phyloP scores from a whole-genome alignment of 2,888 invertebrate species.

The Trachelus iudaicus region DNA sequence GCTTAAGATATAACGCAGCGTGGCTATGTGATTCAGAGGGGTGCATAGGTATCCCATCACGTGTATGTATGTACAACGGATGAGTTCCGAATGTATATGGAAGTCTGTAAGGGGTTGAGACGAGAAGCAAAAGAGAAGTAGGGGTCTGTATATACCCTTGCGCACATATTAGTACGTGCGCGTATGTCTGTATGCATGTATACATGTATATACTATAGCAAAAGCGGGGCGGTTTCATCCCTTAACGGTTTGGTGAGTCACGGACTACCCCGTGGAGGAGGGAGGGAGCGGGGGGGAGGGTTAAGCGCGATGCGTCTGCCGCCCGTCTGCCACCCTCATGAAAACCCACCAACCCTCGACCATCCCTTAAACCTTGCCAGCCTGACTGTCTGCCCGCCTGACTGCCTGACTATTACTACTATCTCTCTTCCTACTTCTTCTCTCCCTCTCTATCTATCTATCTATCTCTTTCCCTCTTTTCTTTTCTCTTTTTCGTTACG shows the following conservation, averaged over 20 bases:
- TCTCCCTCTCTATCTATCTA: slow-evolving; percentile 1
- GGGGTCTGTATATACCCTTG: not conserved
- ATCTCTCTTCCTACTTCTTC: not conserved
- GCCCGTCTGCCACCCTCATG: slow-evolving; percentile 62
- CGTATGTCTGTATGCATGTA: slow-evolving; percentile 24
- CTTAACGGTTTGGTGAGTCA: slow-evolving; percentile 64
- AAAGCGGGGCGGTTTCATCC: slow-evolving; percentile 59
- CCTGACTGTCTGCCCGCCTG: slow-evolving; percentile 2
- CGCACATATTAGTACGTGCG: not conserved
- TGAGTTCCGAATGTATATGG: not conserved
- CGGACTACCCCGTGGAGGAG: slow-evolving; percentile 38
- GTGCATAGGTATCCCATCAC: no score
- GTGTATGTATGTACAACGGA: no score
- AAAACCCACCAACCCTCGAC: slow-evolving; percentile 36
- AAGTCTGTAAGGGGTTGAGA: slow-evolving; percentile 6
- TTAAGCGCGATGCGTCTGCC: slow-evolving; percentile 63
- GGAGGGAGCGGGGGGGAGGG: slow-evolving; percentile 43
- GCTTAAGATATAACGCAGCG: no score
- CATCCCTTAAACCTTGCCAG: not conserved
- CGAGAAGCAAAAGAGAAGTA: slow-evolving; percentile 3
- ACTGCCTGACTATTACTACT: not conserved
- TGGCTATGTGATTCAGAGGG: no score
- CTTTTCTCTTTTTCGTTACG: slow-evolving; percentile 1
- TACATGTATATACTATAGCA: slow-evolving; percentile 24
- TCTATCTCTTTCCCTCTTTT: slow-evolving; percentile 8